These are phyloP conservation scores for Gephyroberyx darwinii DNA, from an alignment of 2,797 vertebrate genomes.

Conservation along the genomic window DNA sequence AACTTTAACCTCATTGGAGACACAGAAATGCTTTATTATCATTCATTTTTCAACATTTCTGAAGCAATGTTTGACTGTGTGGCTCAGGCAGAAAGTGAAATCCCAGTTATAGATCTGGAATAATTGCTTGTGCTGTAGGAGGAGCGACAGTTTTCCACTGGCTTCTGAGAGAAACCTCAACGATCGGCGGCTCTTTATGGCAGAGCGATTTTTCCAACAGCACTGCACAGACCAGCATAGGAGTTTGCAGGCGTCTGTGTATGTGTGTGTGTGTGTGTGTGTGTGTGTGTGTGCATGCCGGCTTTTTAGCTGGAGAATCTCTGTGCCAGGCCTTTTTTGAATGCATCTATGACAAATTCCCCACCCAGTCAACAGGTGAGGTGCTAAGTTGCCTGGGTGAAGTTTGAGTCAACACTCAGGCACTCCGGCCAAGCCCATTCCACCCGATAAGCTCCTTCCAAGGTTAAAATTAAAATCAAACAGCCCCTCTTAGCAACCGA, in stretches of 20 bases:
- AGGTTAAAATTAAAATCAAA: conserved; percentile 49
- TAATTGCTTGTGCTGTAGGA: conserved; percentile 47
- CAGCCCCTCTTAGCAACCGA: conserved; percentile 2
- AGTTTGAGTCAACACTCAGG: conserved; percentile 51
- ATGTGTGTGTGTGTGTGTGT: not conserved
- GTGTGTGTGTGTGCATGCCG: not conserved
- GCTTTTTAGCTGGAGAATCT: not conserved
- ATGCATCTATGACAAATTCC: conserved; percentile 53
- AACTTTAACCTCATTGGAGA: conserved; percentile 38
- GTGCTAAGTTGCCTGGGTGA: conserved; percentile 36
- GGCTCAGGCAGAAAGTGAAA: conserved; percentile 42
- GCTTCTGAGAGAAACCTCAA: conserved; percentile 51
- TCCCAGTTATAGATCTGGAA: conserved; percentile 59
- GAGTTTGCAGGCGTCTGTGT: conserved; percentile 14
- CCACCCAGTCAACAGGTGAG: conserved; percentile 64
- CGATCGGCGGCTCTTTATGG: conserved; percentile 53
- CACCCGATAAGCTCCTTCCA: conserved; percentile 43
- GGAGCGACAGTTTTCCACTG: conserved; percentile 66
- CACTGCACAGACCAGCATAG: not conserved
- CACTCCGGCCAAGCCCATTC: conserved; percentile 33
- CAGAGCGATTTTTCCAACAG: conserved; percentile 59
- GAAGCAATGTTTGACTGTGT: not conserved
- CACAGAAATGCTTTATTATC: conserved; percentile 11
- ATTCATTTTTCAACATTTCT: conserved; percentile 17
- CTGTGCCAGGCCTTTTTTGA: conserved; percentile 4